A percentile compares a stretch with the other conserved stretches of the same genome.
phyloP scores from a whole-genome alignment of 2,888 invertebrate genomes.

The Drosophila stalkeri region DNA sequence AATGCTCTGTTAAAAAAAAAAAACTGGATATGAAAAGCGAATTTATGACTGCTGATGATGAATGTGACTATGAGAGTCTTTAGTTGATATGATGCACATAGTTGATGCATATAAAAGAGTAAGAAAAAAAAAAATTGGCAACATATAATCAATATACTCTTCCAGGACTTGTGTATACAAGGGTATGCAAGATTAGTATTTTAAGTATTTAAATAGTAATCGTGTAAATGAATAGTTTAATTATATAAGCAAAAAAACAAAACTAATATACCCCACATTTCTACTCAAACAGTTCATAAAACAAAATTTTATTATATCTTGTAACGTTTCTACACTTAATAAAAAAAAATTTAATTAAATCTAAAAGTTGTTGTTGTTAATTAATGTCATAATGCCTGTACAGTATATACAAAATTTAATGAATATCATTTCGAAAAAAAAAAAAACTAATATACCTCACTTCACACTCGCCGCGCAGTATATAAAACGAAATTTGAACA shows the following conservation, averaged over 20 bases:
- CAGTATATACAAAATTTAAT: no score
- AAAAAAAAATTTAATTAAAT: no score
- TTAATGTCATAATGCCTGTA: no score
- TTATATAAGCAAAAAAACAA: neutral
- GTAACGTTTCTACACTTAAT: no score
- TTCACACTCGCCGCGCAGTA: neutral
- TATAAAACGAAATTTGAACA: slow-evolving; percentile 4
- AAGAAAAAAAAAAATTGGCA: neutral
- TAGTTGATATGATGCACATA: neutral
- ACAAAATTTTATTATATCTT: no score
- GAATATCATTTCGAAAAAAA: neutral
- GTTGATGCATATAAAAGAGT: neutral
- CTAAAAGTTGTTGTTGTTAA: no score
- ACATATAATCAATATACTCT: neutral
- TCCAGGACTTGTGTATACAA: neutral
- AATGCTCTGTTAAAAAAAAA: neutral
- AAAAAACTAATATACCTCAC: neutral
- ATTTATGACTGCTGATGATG: no score
- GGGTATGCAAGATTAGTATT: neutral
- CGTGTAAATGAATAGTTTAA: neutral
- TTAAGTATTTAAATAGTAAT: neutral
- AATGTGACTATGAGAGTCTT: no score
- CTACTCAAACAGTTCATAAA: no score
- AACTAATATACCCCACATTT: neutral
- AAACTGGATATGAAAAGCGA: no score